phyloP scores from a whole-genome alignment of 2,113 vertebrate genomes.

The Tachysurus fulvidraco region DNA sequence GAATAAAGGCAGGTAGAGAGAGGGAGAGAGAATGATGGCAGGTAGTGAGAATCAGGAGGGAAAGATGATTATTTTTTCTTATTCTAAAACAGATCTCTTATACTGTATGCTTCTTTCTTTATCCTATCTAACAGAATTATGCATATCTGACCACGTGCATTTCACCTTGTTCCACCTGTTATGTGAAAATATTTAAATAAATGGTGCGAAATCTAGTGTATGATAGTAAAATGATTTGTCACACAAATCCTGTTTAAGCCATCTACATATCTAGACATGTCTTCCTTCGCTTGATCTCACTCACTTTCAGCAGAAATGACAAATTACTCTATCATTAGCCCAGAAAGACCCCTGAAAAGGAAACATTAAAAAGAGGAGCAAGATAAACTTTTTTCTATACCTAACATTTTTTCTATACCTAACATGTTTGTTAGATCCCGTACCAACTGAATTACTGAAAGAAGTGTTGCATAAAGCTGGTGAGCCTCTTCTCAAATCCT shows the following conservation, averaged over 20 bases:
- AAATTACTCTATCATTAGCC: neutral
- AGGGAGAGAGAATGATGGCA: neutral
- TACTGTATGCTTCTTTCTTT: neutral
- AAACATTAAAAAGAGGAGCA: neutral
- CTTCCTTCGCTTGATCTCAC: neutral
- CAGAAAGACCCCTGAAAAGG: neutral
- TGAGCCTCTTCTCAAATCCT: too few relatives aligned
- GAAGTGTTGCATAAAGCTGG: too few relatives aligned
- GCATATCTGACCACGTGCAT: neutral
- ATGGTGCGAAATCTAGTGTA: neutral
- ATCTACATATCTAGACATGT: neutral
- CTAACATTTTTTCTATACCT: too few relatives aligned
- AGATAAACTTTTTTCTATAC: too few relatives aligned
- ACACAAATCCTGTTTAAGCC: neutral
- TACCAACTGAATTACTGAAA: too few relatives aligned
- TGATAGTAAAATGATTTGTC: neutral
- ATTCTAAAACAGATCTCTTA: neutral
- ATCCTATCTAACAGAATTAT: neutral
- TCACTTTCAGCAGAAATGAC: neutral
- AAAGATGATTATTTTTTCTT: neutral
- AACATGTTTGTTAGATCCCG: too few relatives aligned
- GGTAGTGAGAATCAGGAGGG: neutral
- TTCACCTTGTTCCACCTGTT: neutral
- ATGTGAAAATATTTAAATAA: neutral
- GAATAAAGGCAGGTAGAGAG: conserved; percentile 10